Percentiles rank a stretch among this genome's conserved stretches.
Conservation (phyloP, 2,797 vertebrate species). For the Syndactyla subalaris region DNA sequence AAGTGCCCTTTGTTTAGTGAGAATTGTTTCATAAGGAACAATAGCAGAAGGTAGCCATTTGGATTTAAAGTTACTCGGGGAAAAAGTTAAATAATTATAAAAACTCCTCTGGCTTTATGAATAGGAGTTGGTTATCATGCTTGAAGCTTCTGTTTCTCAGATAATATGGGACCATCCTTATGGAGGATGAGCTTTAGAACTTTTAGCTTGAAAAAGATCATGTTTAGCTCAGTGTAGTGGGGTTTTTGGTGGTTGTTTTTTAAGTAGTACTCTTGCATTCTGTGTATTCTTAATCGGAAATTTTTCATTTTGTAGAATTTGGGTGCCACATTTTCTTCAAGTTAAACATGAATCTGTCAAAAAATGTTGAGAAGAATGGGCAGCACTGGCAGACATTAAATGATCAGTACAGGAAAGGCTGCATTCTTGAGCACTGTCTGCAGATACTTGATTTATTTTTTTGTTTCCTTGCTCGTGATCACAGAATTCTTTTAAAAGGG, state of each 20-base stretch:
- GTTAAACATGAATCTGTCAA: neutral
- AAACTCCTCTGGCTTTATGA: neutral
- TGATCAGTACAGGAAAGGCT: neutral
- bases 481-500: neutral
- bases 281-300: neutral
- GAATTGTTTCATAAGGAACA: neutral
- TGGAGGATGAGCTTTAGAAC: neutral
- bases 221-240: neutral
- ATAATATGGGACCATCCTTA: neutral
- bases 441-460: neutral
- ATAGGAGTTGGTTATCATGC: neutral
- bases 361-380: neutral
- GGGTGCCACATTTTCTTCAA: neutral
- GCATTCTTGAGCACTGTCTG: neutral
- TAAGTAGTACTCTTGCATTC: neutral
- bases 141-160: neutral
- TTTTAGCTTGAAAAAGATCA: neutral
- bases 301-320: neutral
- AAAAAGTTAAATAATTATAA: neutral
- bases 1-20: slow-evolving; percentile 1
- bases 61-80: neutral
- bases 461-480: neutral
- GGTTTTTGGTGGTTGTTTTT: neutral
- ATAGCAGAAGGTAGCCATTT: slow-evolving; percentile 24
- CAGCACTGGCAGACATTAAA: neutral